Evolutionary conservation across 92 coral and sea anemone genomes (phyloP), one percentile per base, ranked within the genome.

Genomic region (Zoanthus sociatus): DNA sequence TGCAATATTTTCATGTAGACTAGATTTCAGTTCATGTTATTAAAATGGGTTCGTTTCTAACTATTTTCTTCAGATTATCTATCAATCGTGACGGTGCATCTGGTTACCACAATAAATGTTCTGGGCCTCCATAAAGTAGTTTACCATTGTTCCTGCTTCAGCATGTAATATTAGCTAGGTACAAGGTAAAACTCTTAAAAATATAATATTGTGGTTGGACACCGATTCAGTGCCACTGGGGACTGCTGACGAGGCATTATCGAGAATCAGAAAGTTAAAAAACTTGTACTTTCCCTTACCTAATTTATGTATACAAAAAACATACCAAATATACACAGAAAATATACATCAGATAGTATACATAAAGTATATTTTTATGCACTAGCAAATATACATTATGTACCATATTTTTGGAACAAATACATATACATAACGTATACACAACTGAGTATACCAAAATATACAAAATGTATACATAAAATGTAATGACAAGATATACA

Each of bases 351-450:
- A 66, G 71, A 68, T 20, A 68, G 73, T 68, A 68, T 71, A 71
- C 50, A 42, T 42, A 71, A 71, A 71, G 76, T 71, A 71, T 71
- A 32, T 32, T 71, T 71, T 37, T 42, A 33, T 71, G 53, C 76
- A 71, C 47, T 71, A 71, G 51, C 20, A 71, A 71, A 71, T 71
- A 42, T 71, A 71, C 76, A 71, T 71, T 71, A 42, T 71, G 76
- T 71, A 33, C 76, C 42, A 53, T 71, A 71, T 71, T 71, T 42
- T 71, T 32, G 76, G 76, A 71, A 71, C 53, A 71, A 71, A 42
- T 71, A 71, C 76, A 71, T 37, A 37, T 71, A 37, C 54, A 71
- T 71, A 71, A 71, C 37, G 76, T 71, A 71, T 71, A 71, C n/a
- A 71, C 76, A 71, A 71, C 76, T 37, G 50, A 71, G 51, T 71